These are phyloP conservation scores for Yasuhikotakia modesta DNA, from an alignment of 2,797 vertebrate genomes.

Conservation along the genomic window DNA sequence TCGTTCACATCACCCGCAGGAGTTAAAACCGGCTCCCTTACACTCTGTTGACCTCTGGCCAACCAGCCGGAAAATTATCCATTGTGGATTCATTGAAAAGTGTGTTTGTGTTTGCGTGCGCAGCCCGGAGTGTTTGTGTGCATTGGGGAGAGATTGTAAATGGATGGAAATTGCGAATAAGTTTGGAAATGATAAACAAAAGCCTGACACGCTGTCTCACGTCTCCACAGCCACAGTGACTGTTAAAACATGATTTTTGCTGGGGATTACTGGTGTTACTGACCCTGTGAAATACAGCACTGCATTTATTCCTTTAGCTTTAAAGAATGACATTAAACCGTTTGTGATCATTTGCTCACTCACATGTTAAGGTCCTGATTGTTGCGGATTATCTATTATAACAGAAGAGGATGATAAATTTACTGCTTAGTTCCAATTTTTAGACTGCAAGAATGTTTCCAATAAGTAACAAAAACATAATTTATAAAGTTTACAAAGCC, in stretches of 20 bases:
- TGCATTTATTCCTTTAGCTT: too few species aligned
- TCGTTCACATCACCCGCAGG: slow-evolving; percentile 55
- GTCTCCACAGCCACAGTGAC: slow-evolving; percentile 5
- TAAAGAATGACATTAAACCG: too few species aligned
- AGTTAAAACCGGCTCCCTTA: slow-evolving; percentile 50
- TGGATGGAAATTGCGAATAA: slow-evolving; percentile 41
- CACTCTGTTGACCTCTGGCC: slow-evolving; percentile 38
- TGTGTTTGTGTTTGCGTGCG: slow-evolving; percentile 39
- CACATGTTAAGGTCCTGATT: too few species aligned
- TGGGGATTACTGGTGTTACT: background rate
- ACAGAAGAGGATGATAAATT: too few species aligned
- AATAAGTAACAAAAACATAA: too few species aligned
- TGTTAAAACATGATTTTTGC: background rate
- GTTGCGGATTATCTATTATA: too few species aligned
- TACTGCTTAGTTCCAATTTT: too few species aligned
- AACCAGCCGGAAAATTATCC: slow-evolving; percentile 63
- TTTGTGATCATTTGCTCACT: too few species aligned
- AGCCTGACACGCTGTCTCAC: slow-evolving; percentile 5
- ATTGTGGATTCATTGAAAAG: slow-evolving; percentile 57
- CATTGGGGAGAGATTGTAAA: slow-evolving; percentile 24
- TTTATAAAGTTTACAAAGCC: too few species aligned
- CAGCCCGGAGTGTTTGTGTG: slow-evolving; percentile 16
- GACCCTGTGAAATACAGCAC: background rate
- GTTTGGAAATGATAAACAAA: slow-evolving; percentile 31
- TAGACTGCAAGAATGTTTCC: too few species aligned